phyloP scores from a whole-genome alignment of 2,888 invertebrate species.

The Cylindroiulus punctatus region DNA sequence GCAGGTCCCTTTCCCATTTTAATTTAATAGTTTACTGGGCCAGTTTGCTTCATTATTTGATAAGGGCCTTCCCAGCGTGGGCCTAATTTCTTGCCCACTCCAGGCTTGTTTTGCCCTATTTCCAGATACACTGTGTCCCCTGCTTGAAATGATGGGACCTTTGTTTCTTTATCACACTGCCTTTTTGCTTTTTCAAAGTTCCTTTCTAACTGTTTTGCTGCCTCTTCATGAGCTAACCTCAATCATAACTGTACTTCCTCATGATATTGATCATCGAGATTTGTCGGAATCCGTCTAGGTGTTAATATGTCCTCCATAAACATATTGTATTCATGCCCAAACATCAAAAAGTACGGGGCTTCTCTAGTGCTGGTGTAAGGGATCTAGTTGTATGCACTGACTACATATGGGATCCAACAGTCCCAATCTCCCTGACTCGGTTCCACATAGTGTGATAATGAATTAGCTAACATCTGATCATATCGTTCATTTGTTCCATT shows the following conservation, averaged over 20 bases:
- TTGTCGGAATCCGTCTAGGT: neutral
- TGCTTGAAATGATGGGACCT: neutral
- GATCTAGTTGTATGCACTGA: slow-evolving; percentile 60
- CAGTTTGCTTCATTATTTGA: neutral
- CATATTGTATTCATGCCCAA: neutral
- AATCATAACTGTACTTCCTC: neutral
- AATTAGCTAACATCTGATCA: slow-evolving; percentile 60
- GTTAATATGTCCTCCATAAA: neutral
- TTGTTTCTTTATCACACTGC: neutral
- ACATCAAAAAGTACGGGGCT: neutral
- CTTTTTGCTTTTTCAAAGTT: neutral
- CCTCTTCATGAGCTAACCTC: neutral
- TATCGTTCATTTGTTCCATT: slow-evolving; percentile 60
- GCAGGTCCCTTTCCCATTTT: no score
- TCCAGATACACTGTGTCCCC: neutral
- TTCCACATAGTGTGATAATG: slow-evolving; percentile 60
- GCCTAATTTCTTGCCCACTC: neutral
- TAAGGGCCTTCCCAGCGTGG: neutral
- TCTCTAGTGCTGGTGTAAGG: slow-evolving; percentile 54
- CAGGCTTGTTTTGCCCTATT: neutral
- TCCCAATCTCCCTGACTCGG: slow-evolving; percentile 62
- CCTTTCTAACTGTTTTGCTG: neutral
- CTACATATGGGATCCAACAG: slow-evolving; percentile 59
- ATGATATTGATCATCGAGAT: neutral
- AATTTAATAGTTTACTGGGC: neutral